Evolutionary conservation across 2,113 vertebrate genomes (phyloP).

Genomic region (Brienomyrus longianalis): DNA sequence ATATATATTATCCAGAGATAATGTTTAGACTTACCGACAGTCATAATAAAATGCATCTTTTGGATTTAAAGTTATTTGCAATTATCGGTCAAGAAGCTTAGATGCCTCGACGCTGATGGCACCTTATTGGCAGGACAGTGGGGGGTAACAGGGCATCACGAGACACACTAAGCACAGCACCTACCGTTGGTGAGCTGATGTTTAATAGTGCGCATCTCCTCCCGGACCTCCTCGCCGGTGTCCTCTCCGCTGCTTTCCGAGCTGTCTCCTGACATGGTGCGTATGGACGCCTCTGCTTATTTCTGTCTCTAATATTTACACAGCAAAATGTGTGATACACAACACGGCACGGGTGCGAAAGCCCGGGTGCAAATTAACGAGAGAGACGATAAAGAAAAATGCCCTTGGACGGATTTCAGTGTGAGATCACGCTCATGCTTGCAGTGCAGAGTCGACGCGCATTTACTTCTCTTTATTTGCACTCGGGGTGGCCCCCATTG

Average conservation of each 20-base stretch:
- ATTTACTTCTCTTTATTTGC: not conserved
- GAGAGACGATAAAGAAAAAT: not conserved
- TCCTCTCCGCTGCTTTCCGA: constrained; percentile 60
- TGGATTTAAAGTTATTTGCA: not conserved
- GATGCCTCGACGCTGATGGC: not conserved
- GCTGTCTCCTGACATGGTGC: constrained; percentile 59
- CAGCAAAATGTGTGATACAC: not conserved
- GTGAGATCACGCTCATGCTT: not conserved
- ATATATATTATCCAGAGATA: not conserved
- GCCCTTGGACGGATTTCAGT: not conserved
- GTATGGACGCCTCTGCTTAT: not conserved
- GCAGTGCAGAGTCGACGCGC: not conserved
- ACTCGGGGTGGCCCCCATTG: not conserved
- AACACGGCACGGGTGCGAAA: not conserved
- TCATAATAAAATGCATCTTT: not conserved
- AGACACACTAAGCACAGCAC: constrained; percentile 25
- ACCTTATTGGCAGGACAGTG: not conserved
- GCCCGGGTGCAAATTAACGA: not conserved
- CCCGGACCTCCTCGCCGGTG: constrained; percentile 53
- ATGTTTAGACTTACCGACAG: not conserved
- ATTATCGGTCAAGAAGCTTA: not conserved
- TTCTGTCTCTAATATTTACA: not conserved
- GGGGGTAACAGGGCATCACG: not conserved
- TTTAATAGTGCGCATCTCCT: constrained; percentile 60
- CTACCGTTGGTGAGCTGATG: constrained; percentile 68